Conservation (phyloP, 1,140 invertebrate genomes). For the Mercenaria mercenaria region DNA sequence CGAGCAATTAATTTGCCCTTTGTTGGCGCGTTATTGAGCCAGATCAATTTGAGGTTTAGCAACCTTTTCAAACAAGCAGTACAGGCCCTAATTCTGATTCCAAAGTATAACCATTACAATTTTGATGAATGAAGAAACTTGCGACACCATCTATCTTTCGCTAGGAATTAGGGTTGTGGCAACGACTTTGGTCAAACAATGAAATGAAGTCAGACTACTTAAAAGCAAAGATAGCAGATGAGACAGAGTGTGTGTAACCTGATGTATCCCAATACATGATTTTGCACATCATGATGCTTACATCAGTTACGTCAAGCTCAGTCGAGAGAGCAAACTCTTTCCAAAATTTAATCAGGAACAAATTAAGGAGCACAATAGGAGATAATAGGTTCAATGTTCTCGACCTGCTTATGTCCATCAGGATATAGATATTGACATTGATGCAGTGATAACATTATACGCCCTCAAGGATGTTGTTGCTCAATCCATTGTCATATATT, state of each 20-base stretch:
- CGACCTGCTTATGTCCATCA: too few relatives aligned
- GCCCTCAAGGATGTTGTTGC: too few relatives aligned
- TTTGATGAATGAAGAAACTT: not conserved
- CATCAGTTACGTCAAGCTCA: too few relatives aligned
- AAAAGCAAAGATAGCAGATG: not conserved
- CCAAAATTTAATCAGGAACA: too few relatives aligned
- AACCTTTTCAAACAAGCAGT: not conserved
- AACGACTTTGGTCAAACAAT: not conserved
- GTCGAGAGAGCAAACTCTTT: too few relatives aligned
- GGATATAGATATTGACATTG: too few relatives aligned
- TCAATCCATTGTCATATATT: too few relatives aligned
- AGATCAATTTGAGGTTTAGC: not conserved
- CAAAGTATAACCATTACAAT: not conserved
- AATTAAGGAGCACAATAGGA: too few relatives aligned
- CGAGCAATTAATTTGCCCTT: constrained; percentile 59
- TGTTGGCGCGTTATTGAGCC: constrained; percentile 49
- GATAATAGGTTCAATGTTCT: too few relatives aligned
- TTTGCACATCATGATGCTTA: too few relatives aligned
- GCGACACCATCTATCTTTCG: not conserved
- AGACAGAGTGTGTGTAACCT: not conserved
- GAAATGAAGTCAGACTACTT: not conserved
- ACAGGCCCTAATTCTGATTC: not conserved
- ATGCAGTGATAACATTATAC: too few relatives aligned
- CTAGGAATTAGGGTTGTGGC: not conserved
- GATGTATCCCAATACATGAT: not conserved